These are phyloP conservation scores for Clupea harengus DNA, from an alignment of 2,113 vertebrate genomes.

Conservation along the genomic window DNA sequence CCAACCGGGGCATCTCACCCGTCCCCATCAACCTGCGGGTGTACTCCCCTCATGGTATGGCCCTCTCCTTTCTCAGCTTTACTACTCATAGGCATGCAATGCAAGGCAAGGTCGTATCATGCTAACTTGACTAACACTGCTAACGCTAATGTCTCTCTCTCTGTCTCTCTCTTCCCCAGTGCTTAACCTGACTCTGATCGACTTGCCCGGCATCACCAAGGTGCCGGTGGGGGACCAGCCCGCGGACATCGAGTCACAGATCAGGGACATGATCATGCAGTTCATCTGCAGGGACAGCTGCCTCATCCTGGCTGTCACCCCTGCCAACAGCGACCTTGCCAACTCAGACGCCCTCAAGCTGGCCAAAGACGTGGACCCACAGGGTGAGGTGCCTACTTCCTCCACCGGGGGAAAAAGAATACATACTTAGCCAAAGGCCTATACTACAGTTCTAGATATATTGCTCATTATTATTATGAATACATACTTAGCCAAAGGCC, in stretches of 20 bases:
- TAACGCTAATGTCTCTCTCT: slow-evolving; percentile 19
- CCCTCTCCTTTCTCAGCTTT: neutral
- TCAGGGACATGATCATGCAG: slow-evolving; percentile 95
- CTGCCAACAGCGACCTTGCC: slow-evolving; percentile 91
- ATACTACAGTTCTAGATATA: neutral
- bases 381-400: slow-evolving; percentile 73
- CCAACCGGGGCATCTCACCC: slow-evolving; percentile 94
- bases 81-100: neutral
- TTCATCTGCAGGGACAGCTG: slow-evolving; percentile 91
- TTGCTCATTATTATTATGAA: no score
- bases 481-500: neutral
- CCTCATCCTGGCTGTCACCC: slow-evolving; percentile 89
- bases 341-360: slow-evolving; percentile 93
- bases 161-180: slow-evolving; percentile 65
- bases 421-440: neutral
- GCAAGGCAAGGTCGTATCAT: no score
- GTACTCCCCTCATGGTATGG: slow-evolving; percentile 86
- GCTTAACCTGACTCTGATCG: slow-evolving; percentile 89
- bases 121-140: neutral
- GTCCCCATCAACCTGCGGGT: slow-evolving; percentile 89
- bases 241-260: slow-evolving; percentile 89
- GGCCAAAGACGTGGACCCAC: slow-evolving; percentile 90
- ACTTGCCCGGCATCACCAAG: slow-evolving; percentile 91
- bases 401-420: neutral
- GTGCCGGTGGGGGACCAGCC: slow-evolving; percentile 95